phyloP scores from a whole-genome alignment of 2,888 invertebrate genomes.

The Mycogona germanica region DNA sequence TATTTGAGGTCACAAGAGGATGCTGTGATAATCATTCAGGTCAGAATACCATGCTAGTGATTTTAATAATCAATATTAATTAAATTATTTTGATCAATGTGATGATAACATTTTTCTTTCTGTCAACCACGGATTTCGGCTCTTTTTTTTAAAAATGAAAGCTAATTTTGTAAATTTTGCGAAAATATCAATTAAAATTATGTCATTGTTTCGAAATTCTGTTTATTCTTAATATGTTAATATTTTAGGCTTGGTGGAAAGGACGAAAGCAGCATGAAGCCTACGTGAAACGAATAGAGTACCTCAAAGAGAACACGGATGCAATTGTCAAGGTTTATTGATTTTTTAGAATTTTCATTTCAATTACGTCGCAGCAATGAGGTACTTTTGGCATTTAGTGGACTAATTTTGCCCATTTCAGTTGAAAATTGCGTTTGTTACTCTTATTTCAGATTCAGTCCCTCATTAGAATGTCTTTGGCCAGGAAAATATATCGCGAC shows the following conservation, averaged over 20 bases:
- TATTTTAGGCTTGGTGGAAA: constrained; percentile 51
- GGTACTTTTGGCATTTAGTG: neutral
- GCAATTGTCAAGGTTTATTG: constrained; percentile 23
- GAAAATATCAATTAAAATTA: no score
- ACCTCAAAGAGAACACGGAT: constrained; percentile 26
- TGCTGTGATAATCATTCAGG: constrained; percentile 34
- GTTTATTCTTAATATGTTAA: neutral
- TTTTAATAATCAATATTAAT: no score
- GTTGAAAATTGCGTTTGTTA: no score
- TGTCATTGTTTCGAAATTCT: neutral
- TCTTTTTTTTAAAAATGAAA: no score
- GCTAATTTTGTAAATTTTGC: no score
- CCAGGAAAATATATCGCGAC: constrained; percentile 27
- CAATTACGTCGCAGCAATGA: neutral
- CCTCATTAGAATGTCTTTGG: constrained; percentile 29
- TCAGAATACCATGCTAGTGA: constrained; percentile 20
- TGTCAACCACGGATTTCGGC: no score
- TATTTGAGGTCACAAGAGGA: constrained; percentile 29
- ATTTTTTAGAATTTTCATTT: neutral
- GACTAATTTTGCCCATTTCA: no score
- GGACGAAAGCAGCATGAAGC: constrained; percentile 36
- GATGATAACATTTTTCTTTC: no score
- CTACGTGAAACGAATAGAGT: constrained; percentile 27
- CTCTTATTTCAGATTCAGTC: constrained; percentile 29
- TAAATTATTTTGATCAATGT: no score